Evolutionary conservation across 1,140 invertebrate species (phyloP).

Genomic region (Eupeodes corollae): DNA sequence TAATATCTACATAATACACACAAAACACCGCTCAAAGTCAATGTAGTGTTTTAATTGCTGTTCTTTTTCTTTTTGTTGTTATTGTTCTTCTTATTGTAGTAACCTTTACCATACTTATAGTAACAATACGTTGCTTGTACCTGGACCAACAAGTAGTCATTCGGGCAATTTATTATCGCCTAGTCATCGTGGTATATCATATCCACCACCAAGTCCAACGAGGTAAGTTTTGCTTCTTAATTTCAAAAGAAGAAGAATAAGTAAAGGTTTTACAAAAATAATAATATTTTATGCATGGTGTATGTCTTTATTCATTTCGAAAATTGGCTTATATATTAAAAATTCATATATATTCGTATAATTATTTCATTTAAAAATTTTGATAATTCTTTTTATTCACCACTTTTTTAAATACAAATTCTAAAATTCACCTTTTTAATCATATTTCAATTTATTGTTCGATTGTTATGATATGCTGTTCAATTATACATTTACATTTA

Average conservation of each 20-base stretch:
- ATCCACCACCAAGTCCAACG: conserved; percentile 64
- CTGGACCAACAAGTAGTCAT: conserved; percentile 39
- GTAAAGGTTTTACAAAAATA: not conserved
- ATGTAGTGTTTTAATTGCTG: no score
- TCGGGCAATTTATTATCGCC: conserved; percentile 41
- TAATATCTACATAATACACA: no score
- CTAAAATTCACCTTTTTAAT: no score
- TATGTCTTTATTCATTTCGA: not conserved
- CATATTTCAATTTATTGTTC: no score
- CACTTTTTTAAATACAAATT: not conserved
- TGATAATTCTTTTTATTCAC: not conserved
- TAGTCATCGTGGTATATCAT: conserved; percentile 54
- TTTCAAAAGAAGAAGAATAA: no score
- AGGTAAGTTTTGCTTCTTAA: conserved; percentile 33
- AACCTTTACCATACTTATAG: conserved; percentile 37
- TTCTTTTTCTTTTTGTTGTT: not conserved
- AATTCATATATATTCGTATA: no score
- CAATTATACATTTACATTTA: no score
- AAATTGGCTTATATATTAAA: no score
- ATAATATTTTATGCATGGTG: not conserved
- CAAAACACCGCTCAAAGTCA: no score
- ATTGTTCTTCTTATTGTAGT: conserved; percentile 15
- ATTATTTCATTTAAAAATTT: not conserved
- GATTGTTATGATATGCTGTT: no score
- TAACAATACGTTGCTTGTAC: conserved; percentile 44